These are phyloP conservation scores for Clarias fuscus DNA, from an alignment of 2,797 vertebrate genomes.

Conservation along the genomic window DNA sequence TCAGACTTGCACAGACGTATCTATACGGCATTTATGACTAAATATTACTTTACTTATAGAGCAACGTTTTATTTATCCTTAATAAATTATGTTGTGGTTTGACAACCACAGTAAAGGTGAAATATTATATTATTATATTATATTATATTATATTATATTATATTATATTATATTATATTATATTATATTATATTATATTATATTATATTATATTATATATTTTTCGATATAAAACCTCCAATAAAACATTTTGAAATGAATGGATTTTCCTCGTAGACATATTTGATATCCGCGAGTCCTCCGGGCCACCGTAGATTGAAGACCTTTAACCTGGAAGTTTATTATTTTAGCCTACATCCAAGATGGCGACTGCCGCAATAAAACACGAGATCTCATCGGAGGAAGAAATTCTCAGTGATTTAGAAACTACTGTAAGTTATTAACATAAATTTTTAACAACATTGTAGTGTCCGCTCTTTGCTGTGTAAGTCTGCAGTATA, in stretches of 20 bases:
- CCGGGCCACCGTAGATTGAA: conserved; percentile 12
- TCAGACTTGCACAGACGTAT: too few species aligned
- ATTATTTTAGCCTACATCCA: conserved; percentile 2
- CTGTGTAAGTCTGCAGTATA: not conserved
- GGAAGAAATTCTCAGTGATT: not conserved
- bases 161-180: too few species aligned
- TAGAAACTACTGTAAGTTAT: not conserved
- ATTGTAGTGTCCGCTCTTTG: not conserved
- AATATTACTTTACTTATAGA: too few species aligned
- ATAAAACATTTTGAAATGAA: not conserved
- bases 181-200: too few species aligned
- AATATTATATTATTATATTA: too few species aligned
- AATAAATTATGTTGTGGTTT: too few species aligned
- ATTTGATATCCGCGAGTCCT: rapidly evolving
- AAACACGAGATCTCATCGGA: conserved; percentile 27
- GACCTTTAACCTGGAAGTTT: conserved; percentile 26
- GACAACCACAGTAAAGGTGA: too few species aligned
- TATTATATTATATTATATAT: too few species aligned
- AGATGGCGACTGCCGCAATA: conserved; percentile 45
- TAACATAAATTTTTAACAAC: not conserved
- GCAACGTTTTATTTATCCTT: too few species aligned
- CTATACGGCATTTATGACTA: too few species aligned
- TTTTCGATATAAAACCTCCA: not conserved
- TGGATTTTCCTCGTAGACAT: not conserved
- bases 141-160: too few species aligned